phyloP scores from a whole-genome alignment of 2,888 invertebrate genomes.

The Rhagonycha fulva region DNA sequence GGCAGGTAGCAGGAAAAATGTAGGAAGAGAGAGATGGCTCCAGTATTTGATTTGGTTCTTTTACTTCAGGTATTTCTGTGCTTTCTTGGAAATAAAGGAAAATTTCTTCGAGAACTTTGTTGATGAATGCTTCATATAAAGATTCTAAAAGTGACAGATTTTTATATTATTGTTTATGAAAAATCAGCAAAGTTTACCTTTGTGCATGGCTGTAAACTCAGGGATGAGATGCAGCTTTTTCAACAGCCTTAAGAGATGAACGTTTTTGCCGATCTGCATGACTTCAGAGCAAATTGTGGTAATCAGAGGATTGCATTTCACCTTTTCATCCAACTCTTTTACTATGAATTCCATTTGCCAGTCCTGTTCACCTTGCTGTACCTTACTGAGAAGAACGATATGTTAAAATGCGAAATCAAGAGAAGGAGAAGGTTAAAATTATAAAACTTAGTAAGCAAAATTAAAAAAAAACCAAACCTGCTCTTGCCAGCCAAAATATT shows the following conservation, averaged over 20 bases:
- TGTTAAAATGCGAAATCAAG: not conserved
- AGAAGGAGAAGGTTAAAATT: not conserved
- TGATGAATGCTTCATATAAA: conserved; percentile 47
- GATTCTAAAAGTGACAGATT: conserved; percentile 38
- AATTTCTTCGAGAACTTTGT: conserved; percentile 43
- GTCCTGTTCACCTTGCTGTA: conserved; percentile 5
- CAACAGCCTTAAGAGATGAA: conserved; percentile 46
- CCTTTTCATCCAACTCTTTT: conserved; percentile 35
- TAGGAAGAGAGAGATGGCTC: conserved; percentile 11
- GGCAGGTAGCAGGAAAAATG: conserved; percentile 40
- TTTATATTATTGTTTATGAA: not conserved
- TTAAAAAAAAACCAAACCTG: conserved; percentile 1
- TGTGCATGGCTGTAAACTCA: conserved; percentile 4
- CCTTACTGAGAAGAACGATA: not conserved
- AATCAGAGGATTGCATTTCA: conserved; percentile 42
- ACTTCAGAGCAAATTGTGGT: conserved; percentile 45
- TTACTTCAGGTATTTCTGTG: not conserved
- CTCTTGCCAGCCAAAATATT: not conserved
- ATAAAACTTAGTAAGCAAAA: not conserved
- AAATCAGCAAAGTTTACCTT: not conserved
- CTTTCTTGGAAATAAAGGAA: conserved; percentile 31
- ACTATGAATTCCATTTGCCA: conserved; percentile 25
- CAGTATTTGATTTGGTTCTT: conserved; percentile 1
- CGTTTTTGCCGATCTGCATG: conserved; percentile 49
- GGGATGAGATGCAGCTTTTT: conserved; percentile 44